phyloP scores from a whole-genome alignment of 2,797 vertebrate species.

The Lutjanus campechanus region DNA sequence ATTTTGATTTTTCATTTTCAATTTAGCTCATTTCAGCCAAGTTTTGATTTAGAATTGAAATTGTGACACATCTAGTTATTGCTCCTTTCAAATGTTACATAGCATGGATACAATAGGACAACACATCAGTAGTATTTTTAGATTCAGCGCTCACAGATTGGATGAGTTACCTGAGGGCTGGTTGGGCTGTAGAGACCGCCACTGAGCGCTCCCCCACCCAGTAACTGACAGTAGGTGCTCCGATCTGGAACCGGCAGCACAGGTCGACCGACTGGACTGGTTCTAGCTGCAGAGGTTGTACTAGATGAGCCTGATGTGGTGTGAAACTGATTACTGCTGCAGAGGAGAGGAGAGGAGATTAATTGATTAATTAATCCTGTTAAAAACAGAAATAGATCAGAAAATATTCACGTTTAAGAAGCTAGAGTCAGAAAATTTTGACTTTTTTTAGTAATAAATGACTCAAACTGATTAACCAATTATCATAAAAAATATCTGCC shows the following conservation, averaged over 20 bases:
- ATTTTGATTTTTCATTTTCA: too few relatives aligned
- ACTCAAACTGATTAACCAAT: too few relatives aligned
- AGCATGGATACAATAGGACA: neutral
- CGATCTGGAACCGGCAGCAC: slow-evolving; percentile 83
- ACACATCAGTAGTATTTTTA: neutral
- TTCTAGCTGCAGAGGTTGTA: slow-evolving; percentile 73
- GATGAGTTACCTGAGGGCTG: slow-evolving; percentile 75
- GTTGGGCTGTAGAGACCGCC: slow-evolving; percentile 86
- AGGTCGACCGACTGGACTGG: slow-evolving; percentile 75
- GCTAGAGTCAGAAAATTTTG: too few relatives aligned
- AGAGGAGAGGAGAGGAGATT: neutral
- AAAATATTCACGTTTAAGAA: too few relatives aligned
- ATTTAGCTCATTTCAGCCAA: too few relatives aligned
- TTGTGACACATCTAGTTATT: too few relatives aligned
- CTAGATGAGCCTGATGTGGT: slow-evolving; percentile 72
- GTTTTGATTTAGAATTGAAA: too few relatives aligned
- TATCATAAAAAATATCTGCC: too few relatives aligned
- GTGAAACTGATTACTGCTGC: slow-evolving; percentile 80
- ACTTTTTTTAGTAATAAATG: too few relatives aligned
- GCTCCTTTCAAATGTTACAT: neutral
- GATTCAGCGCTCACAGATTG: neutral
- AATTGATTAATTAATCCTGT: too few relatives aligned
- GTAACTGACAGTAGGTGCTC: slow-evolving; percentile 78
- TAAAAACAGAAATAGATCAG: too few relatives aligned
- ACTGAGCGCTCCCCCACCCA: slow-evolving; percentile 61